A percentile compares a stretch with the other conserved stretches of the same genome.
Evolutionary conservation across 2,888 invertebrate species (phyloP).

Genomic region (Lochmaea crataegi): DNA sequence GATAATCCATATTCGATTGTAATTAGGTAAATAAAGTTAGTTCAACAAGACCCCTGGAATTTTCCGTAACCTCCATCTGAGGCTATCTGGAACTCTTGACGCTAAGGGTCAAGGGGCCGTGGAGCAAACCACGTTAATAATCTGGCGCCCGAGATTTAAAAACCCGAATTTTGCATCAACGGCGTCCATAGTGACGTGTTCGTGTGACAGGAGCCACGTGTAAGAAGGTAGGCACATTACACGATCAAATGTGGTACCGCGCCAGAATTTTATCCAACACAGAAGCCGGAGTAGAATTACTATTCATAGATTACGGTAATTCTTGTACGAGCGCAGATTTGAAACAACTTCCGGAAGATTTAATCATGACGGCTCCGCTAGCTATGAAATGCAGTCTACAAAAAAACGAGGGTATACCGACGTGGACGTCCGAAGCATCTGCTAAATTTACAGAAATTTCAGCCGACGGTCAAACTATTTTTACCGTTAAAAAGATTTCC

Average conservation of each 20-base stretch:
- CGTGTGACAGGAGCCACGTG: no score
- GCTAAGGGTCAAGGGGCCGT: no score
- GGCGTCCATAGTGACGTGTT: no score
- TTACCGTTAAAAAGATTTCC: slow-evolving; percentile 75
- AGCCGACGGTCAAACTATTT: slow-evolving; percentile 77
- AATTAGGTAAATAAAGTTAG: no score
- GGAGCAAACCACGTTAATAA: no score
- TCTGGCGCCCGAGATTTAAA: no score
- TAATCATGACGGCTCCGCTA: slow-evolving; percentile 70
- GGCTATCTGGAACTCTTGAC: no score
- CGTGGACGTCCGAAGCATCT: slow-evolving; percentile 76
- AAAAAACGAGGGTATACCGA: slow-evolving; percentile 63
- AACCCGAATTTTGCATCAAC: no score
- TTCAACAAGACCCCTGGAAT: no score
- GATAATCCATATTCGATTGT: no score
- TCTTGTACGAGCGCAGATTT: slow-evolving; percentile 72
- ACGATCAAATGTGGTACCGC: slow-evolving; percentile 76
- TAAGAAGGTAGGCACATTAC: no score
- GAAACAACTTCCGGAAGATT: slow-evolving; percentile 71
- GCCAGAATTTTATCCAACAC: slow-evolving; percentile 71
- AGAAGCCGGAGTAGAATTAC: slow-evolving; percentile 70
- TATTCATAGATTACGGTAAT: slow-evolving; percentile 79
- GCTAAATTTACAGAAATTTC: slow-evolving; percentile 75
- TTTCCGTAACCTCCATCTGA: no score
- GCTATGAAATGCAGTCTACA: slow-evolving; percentile 74